phyloP scores from a whole-genome alignment of 2,888 invertebrate species.

The Leptinotarsa tumamoca region DNA sequence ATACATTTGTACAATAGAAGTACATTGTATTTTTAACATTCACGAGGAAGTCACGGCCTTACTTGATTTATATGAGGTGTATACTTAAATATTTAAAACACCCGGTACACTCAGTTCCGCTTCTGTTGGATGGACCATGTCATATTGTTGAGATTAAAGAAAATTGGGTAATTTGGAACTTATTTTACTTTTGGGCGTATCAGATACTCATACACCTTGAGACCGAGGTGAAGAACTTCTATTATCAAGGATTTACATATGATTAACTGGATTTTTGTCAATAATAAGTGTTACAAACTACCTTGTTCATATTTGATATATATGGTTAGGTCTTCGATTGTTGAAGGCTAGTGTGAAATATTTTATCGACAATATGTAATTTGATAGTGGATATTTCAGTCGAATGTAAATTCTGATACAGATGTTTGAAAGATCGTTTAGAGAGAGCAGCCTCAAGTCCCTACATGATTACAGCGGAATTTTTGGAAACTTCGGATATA shows the following conservation, averaged over 20 bases:
- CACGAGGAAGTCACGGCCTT: too few species aligned
- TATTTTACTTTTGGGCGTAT: slow-evolving; percentile 19
- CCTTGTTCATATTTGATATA: slow-evolving; percentile 11
- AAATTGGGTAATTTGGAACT: slow-evolving; percentile 17
- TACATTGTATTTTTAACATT: too few species aligned
- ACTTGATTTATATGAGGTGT: too few species aligned
- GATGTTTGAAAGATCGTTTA: neutral
- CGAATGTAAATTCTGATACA: neutral
- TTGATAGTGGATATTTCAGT: neutral
- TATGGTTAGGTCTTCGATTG: neutral
- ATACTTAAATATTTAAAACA: neutral
- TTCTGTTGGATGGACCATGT: neutral
- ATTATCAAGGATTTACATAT: slow-evolving; percentile 17
- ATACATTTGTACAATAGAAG: too few species aligned
- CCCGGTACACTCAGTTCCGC: neutral
- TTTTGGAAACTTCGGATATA: too few species aligned
- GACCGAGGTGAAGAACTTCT: slow-evolving; percentile 15
- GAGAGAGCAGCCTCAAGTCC: neutral
- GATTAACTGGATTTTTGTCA: slow-evolving; percentile 2
- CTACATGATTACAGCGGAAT: too few species aligned
- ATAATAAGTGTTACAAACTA: slow-evolving; percentile 5
- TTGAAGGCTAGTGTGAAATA: neutral
- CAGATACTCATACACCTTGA: slow-evolving; percentile 7
- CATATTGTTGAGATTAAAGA: neutral
- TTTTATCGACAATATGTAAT: neutral